Conservation (phyloP, 1,140 invertebrate genomes). For the Drosophila repletoides region DNA sequence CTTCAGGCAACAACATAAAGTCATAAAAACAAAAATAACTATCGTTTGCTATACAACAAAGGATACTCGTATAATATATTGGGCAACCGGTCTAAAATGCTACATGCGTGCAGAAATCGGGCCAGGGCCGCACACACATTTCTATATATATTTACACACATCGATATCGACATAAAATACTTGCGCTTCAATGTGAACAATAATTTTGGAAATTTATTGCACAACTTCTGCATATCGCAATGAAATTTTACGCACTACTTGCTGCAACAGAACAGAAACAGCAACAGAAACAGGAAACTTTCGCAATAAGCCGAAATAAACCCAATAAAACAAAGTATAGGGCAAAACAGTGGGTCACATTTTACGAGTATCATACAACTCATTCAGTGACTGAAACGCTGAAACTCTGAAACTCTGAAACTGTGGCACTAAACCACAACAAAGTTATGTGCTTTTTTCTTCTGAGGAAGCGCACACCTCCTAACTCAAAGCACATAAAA, state of each 20-base stretch:
- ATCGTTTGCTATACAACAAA: constrained; percentile 8
- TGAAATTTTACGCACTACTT: constrained; percentile 80
- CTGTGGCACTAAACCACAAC: constrained; percentile 62
- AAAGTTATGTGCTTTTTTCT: constrained; percentile 40
- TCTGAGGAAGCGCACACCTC: constrained; percentile 7
- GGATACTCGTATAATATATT: constrained; percentile 47
- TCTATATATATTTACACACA: neutral
- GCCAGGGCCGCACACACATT: constrained; percentile 48
- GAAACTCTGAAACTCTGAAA: too few relatives aligned
- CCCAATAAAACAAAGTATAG: constrained; percentile 69
- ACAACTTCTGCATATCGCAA: constrained; percentile 74
- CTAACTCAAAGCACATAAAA: constrained; percentile 33
- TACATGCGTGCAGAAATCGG: constrained; percentile 35
- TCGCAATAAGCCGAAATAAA: constrained; percentile 36
- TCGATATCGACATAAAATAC: constrained; percentile 41
- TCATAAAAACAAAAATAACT: constrained; percentile 53
- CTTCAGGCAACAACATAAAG: constrained; percentile 39
- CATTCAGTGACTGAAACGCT: constrained; percentile 29
- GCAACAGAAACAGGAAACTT: constrained; percentile 38
- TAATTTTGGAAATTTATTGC: constrained; percentile 74
- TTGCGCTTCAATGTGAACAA: constrained; percentile 69
- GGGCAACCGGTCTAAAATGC: constrained; percentile 45
- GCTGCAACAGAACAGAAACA: constrained; percentile 50
- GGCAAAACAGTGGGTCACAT: constrained; percentile 62
- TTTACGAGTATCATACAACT: constrained; percentile 70